Evolutionary conservation across 2,113 vertebrate genomes (phyloP), one percentile per base, ranked within the genome.

Genomic region (Tachysurus vachellii): DNA sequence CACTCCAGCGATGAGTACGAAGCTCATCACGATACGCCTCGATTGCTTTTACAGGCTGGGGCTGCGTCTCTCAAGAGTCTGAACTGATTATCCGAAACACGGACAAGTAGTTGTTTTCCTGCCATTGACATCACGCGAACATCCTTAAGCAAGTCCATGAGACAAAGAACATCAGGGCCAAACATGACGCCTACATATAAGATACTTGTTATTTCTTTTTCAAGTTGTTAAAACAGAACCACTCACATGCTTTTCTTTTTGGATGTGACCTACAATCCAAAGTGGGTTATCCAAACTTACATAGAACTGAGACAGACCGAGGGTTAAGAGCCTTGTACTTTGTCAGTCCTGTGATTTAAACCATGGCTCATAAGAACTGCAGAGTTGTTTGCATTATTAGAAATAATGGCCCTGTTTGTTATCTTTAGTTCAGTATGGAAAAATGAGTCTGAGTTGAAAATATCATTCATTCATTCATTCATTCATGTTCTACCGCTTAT

Each of bases 91-190:
- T 73, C 79, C 53, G 42, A 86, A 82, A 86, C 64, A 86, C 73
- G 79, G 79, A 86, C 85, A 86, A 71, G 62, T 82, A 57, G 62
- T 73, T 86, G 66, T 82, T 86, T 86, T 86, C 79, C 66, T 70
- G 36, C 54, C 77, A 28, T 54, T 82, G 79, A 73, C 79, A 70
- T 73, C 53, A n/a, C 82, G 61, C 14, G 54, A 86, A 59, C 62
- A 61, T 1, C 66, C 54, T 53, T 76, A 13, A 50, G 83, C 71
- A 66, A 56, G 59, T 42, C 75, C 82, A 71, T 42, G 70, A 85
- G 56, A 85, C 70, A 57, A 28, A 75, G 83, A 85, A 21, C 31
- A 16, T 31, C 10, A 1, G 36, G 79, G 50, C 64, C 64, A 73
- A 82, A 82, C 13, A 80, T 81, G 79, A 82, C 23, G 11, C 66